Evolutionary conservation across 2,888 invertebrate species (phyloP).

Genomic region (Drosophila mayaguana): DNA sequence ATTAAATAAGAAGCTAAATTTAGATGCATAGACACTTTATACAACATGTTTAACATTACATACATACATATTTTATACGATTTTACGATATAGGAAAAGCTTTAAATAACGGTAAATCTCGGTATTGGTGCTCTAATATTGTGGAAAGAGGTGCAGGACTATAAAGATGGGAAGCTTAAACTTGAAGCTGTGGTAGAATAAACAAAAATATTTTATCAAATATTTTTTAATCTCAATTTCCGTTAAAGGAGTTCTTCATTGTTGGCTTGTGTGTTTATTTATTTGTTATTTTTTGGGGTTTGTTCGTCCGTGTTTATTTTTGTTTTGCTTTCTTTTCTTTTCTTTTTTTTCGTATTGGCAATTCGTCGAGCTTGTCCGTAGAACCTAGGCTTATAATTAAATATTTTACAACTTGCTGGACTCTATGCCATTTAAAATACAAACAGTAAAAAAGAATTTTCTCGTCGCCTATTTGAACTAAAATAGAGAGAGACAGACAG

Average conservation of each 20-base stretch:
- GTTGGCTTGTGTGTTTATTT: background rate
- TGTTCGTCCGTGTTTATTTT: constrained; percentile 28
- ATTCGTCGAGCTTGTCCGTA: constrained; percentile 56
- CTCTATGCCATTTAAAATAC: constrained; percentile 45
- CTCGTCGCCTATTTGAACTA: constrained; percentile 55
- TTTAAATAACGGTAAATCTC: constrained; percentile 72
- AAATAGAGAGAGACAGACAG: constrained; percentile 15
- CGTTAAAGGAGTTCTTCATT: constrained; percentile 9
- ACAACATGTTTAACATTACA: constrained; percentile 76
- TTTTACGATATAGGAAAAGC: constrained; percentile 69
- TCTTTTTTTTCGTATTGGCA: constrained; percentile 42
- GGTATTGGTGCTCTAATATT: constrained; percentile 48
- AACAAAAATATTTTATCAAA: constrained; percentile 15
- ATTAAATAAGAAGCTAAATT: constrained; percentile 83
- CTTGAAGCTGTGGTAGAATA: constrained; percentile 27
- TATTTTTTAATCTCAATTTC: constrained; percentile 67
- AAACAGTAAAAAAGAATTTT: constrained; percentile 32
- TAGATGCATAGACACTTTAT: constrained; percentile 81
- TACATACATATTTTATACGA: constrained; percentile 59
- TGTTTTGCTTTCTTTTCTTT: background rate
- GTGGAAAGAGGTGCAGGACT: constrained; percentile 25
- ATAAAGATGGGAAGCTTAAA: constrained; percentile 34
- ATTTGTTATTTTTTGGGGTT: constrained; percentile 11
- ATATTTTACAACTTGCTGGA: constrained; percentile 68
- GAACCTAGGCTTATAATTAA: constrained; percentile 67